These are phyloP conservation scores for Quadroppia sp. DNA, from an alignment of 2,888 invertebrate species.

Conservation along the genomic window DNA sequence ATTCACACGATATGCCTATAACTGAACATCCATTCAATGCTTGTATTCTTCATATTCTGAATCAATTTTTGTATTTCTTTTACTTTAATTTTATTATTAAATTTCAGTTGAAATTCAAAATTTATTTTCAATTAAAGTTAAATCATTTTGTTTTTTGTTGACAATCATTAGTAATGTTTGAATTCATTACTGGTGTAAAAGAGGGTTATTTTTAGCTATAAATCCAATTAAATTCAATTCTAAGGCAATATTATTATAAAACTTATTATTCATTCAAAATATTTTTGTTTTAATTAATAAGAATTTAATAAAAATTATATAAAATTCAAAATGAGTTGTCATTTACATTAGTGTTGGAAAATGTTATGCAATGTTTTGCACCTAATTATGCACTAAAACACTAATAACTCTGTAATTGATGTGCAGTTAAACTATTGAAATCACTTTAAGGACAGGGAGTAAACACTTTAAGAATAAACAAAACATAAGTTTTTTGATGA, in stretches of 20 bases:
- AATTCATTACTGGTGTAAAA: background rate
- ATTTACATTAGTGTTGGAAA: background rate
- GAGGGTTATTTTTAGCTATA: background rate
- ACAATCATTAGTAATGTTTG: constrained; percentile 25
- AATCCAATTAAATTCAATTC: background rate
- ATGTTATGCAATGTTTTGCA: constrained; percentile 23
- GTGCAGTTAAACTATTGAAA: constrained; percentile 28
- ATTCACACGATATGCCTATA: constrained; percentile 28
- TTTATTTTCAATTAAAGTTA: background rate
- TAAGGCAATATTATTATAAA: constrained; percentile 20
- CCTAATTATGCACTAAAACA: constrained; percentile 31
- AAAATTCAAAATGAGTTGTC: background rate
- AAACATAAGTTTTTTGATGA: background rate
- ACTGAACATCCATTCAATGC: background rate
- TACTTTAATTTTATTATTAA: background rate
- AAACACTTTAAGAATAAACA: background rate
- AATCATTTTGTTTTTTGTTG: background rate
- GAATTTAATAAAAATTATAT: background rate
- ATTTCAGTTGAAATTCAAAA: background rate
- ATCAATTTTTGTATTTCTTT: background rate
- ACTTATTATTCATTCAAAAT: background rate
- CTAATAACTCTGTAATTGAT: background rate
- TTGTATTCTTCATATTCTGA: background rate
- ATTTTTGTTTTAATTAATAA: background rate
- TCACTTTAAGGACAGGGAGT: background rate